Evolutionary conservation across 2,888 invertebrate genomes (phyloP), one percentile per base, ranked within the genome.

Genomic region (Neocrepidodera transversa): DNA sequence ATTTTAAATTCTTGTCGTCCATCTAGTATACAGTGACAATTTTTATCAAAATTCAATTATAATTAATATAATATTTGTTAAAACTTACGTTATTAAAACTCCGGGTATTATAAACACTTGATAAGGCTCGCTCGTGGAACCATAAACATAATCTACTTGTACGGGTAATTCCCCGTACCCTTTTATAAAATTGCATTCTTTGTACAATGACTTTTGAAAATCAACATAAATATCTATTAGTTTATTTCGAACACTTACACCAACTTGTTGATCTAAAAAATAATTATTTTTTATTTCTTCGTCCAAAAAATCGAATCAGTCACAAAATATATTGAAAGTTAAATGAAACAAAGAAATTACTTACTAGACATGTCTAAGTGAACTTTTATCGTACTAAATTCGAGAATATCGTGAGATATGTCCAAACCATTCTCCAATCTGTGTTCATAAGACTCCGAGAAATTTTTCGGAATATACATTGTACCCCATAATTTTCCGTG

Each of bases 61-160:
- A n/a, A n/a, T n/a, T n/a, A n/a, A n/a, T n/a, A n/a, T n/a, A n/a
- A n/a, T n/a, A n/a, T n/a, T n/a, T n/a, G n/a, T n/a, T n/a, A n/a
- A n/a, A n/a, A 81, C 86, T 87, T 79, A 92, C 92, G 91, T 88
- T 67, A 94, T 82, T 67, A 95, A 85, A 48, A 93, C 87, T 3
- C 92, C 91, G 0, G 95, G 95, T 0, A 91, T 90, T 84, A 94
- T 90, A 76, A 91, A 95, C 59, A 87, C 86, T 4, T 88, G 86
- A 75, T 90, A 91, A 63, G 87, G 87, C 2, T 89, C 86, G 55
- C 90, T 83, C 11, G 58, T 62, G 54, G 80, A 80, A 1, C 93
- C 93, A 73, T 85, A 91, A 38, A 93, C 80, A 0, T 91, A 91
- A 7, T 86, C 82, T 58, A 86, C 81, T 72, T 86, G 76, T 1